Evolutionary conservation across 2,113 vertebrate genomes (phyloP), one percentile per base, ranked within the genome.

Genomic region (Megalops atlanticus): DNA sequence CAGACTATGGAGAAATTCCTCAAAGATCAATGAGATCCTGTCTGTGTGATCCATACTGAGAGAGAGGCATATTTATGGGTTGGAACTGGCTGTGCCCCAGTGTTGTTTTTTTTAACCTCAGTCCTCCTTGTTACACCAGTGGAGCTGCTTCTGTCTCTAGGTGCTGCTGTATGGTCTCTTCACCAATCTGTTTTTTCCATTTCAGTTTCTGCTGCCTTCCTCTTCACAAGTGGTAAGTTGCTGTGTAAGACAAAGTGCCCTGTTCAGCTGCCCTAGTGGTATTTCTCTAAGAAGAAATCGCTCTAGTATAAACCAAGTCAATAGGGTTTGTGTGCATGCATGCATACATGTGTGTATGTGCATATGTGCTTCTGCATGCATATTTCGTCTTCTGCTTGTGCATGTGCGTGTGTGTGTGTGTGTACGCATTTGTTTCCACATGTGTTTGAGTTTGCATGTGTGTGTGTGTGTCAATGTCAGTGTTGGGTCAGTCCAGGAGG

Each of bases 201-300:
- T 92, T 83, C 86, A 95, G 94, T 92, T 85, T 77, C 91, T 81
- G 88, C 87, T 49, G 74, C 86, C 77, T 75, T 92, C 80, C 69
- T 93, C 80, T 81, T 80, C 73, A 77, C 82, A 36, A 79, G 40
- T 74, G 85, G 87, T 88, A 80, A 84, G 80, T 76, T 47, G 33
- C 41, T 10, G n/a, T 58, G 35, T 18, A n/a, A 38, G 10, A 78
- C 2, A 40, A 24, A 10, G 39, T 74, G 24, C 38, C 47, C 4
- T 21, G 35, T 54, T 15, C n/a, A n/a, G n/a, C n/a, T n/a, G n/a
- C n/a, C n/a, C n/a, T n/a, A n/a, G n/a, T n/a, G n/a, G n/a, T n/a
- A n/a, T n/a, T n/a, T n/a, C n/a, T n/a, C n/a, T n/a, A n/a, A n/a
- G n/a, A n/a, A n/a, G n/a, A n/a, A n/a, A n/a, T n/a, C n/a, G n/a